A percentile compares a stretch with the other conserved stretches of the same genome.
Evolutionary conservation across 53 echinoderm and acorn worm genomes (phyloP).

Genomic region (Zoroaster sp.): DNA sequence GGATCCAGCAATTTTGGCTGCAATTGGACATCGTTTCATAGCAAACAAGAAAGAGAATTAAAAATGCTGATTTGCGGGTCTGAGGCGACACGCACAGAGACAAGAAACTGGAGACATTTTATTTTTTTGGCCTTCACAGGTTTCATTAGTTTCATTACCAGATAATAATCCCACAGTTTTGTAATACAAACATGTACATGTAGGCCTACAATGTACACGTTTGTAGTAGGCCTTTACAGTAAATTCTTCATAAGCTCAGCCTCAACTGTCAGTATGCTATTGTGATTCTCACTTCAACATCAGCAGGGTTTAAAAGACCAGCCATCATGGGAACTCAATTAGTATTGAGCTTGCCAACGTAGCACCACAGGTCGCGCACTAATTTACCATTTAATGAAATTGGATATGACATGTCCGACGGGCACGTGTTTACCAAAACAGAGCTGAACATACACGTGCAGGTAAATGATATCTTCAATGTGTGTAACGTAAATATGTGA

Average conservation of each 20-base stretch:
- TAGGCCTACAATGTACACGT: too few relatives aligned
- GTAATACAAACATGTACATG: too few relatives aligned
- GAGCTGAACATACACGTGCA: neutral
- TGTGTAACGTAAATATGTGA: neutral
- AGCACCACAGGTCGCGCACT: neutral
- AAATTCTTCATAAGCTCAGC: neutral
- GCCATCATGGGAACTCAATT: constrained; percentile 2
- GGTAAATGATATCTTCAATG: neutral
- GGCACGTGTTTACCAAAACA: neutral
- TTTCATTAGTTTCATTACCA: too few relatives aligned
- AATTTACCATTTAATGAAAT: constrained; percentile 16
- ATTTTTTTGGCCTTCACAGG: too few relatives aligned
- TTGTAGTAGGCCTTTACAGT: too few relatives aligned
- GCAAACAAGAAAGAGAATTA: too few relatives aligned
- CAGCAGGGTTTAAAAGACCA: neutral
- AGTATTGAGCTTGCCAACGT: neutral
- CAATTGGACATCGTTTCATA: too few relatives aligned
- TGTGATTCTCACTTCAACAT: neutral
- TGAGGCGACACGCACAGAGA: too few relatives aligned
- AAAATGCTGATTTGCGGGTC: too few relatives aligned
- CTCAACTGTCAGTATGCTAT: neutral
- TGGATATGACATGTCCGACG: neutral
- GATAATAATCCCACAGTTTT: too few relatives aligned
- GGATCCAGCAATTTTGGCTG: too few relatives aligned
- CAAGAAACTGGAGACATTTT: too few relatives aligned